Conservation (phyloP, 1,140 invertebrate genomes). For the Achroia grisella region DNA sequence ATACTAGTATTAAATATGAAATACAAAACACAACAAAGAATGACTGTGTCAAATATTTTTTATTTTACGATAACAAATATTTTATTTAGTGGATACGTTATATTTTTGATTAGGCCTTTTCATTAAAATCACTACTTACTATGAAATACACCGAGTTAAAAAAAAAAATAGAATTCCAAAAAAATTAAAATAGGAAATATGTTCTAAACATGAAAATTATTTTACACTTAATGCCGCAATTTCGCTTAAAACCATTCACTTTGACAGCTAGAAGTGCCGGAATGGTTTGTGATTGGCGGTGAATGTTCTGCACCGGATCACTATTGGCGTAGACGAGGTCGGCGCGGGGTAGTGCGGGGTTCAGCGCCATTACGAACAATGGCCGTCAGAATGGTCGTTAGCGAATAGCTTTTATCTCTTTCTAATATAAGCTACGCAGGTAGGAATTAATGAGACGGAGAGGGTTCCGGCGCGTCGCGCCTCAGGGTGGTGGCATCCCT, state of each 20-base stretch:
- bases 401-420: conserved; percentile 72
- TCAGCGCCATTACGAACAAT: conserved; percentile 67
- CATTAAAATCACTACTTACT: no score
- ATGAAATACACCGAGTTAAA: no score
- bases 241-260: conserved; percentile 54
- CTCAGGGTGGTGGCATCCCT: conserved; percentile 27
- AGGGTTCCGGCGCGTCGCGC: conserved; percentile 44
- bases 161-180: conserved; percentile 15
- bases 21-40: no score
- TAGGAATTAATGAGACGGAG: conserved; percentile 70
- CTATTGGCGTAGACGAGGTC: conserved; percentile 67
- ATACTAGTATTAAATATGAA: no score
- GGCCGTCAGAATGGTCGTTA: conserved; percentile 62
- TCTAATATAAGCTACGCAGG: conserved; percentile 68
- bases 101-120: no score
- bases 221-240: conserved; percentile 34
- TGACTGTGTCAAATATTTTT: no score
- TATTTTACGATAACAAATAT: no score
- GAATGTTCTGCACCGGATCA: conserved; percentile 69
- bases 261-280: conserved; percentile 71
- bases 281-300: conserved; percentile 73
- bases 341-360: conserved; percentile 53
- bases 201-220: conserved; percentile 10
- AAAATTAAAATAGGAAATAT: no score
- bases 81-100: no score